Evolutionary conservation across 2,888 invertebrate genomes (phyloP).

Genomic region (Amphiduros pacificus): DNA sequence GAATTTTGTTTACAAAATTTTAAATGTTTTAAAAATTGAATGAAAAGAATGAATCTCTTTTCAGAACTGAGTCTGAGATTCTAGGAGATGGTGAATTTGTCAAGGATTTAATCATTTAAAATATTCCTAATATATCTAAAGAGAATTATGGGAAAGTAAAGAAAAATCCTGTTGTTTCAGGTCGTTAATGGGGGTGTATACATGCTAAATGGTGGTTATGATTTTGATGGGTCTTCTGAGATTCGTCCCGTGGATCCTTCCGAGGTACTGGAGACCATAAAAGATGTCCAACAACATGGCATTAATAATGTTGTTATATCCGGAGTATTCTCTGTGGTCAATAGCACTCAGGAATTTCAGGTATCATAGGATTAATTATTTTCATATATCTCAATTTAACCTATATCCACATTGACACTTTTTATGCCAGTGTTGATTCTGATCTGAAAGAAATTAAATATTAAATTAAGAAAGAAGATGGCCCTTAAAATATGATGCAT

Average conservation of each 20-base stretch:
- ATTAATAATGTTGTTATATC: constrained; percentile 43
- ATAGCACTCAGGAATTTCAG: constrained; percentile 40
- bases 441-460: neutral
- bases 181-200: constrained; percentile 33
- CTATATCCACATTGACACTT: neutral
- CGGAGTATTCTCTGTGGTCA: constrained; percentile 48
- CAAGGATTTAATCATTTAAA: too few species aligned
- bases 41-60: too few species aligned
- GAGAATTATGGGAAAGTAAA: too few species aligned
- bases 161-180: too few species aligned
- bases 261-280: constrained; percentile 36
- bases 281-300: constrained; percentile 28
- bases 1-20: too few species aligned
- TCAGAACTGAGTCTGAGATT: too few species aligned
- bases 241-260: constrained; percentile 35
- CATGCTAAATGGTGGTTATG: constrained; percentile 45
- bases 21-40: too few species aligned
- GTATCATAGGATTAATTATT: constrained; percentile 12
- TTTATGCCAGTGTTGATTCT: neutral
- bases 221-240: constrained; percentile 42
- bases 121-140: too few species aligned
- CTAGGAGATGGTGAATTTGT: too few species aligned
- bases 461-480: neutral
- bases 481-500: neutral
- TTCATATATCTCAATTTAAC: neutral